phyloP scores from a whole-genome alignment of 2,113 vertebrate genomes.

The Smithornis capensis region DNA sequence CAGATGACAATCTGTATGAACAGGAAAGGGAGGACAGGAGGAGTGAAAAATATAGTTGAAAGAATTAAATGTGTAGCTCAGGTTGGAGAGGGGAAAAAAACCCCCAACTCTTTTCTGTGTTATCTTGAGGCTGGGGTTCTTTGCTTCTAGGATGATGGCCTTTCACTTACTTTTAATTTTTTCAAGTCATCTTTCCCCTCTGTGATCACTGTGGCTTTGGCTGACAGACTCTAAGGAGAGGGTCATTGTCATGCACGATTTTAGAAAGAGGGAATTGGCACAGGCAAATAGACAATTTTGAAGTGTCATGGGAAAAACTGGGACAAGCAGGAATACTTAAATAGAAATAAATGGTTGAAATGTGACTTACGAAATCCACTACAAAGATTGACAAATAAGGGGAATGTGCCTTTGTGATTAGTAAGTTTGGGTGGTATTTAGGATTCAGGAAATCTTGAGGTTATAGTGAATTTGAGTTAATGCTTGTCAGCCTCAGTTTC shows the following conservation, averaged over 20 bases:
- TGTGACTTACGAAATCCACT: slow-evolving; percentile 5
- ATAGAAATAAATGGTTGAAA: slow-evolving; percentile 47
- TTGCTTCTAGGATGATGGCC: background rate
- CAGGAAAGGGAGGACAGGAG: background rate
- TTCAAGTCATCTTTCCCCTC: background rate
- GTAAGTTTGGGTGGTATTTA: background rate
- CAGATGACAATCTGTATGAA: background rate
- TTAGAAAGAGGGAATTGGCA: slow-evolving; percentile 2
- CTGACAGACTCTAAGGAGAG: background rate
- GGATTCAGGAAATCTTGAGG: background rate
- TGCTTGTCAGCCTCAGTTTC: background rate
- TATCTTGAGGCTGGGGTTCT: background rate
- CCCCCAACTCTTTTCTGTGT: background rate
- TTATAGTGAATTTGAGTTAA: background rate
- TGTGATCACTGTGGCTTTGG: background rate
- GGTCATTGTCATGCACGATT: background rate
- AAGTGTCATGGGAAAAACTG: slow-evolving; percentile 43
- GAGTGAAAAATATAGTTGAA: background rate
- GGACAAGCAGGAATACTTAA: slow-evolving; percentile 21
- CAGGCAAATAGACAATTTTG: background rate
- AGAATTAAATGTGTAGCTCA: background rate
- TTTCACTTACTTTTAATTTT: slow-evolving; percentile 11
- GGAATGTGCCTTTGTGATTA: background rate
- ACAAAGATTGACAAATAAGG: background rate
- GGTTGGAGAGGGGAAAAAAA: background rate